Evolutionary conservation across 2,797 vertebrate genomes (phyloP).

Genomic region (Sebastes nivosus): DNA sequence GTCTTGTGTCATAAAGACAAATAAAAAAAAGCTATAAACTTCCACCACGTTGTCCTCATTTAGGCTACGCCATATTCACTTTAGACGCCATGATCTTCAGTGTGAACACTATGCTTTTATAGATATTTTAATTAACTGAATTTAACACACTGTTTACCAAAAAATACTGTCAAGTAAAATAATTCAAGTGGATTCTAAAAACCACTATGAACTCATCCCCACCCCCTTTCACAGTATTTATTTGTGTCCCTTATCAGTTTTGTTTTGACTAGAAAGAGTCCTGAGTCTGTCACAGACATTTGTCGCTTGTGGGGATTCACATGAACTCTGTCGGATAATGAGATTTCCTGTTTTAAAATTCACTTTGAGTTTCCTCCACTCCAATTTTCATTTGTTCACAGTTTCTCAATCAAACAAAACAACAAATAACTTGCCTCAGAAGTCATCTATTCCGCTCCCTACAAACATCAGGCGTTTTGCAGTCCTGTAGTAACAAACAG

Average conservation of each 20-base stretch:
- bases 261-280: not conserved
- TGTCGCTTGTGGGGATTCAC: not conserved
- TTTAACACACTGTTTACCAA: not conserved
- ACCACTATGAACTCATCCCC: not conserved
- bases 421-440: not conserved
- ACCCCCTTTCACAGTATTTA: not conserved
- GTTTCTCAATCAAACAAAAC: not conserved
- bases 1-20: not conserved
- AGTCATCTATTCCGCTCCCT: not conserved
- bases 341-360: not conserved
- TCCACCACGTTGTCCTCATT: not conserved
- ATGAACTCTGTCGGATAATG: not conserved
- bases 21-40: not conserved
- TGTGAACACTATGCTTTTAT: not conserved
- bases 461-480: not conserved
- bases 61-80: not conserved
- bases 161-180: not conserved
- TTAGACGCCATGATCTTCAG: not conserved
- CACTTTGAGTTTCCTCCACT: not conserved
- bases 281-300: not conserved
- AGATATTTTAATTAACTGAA: not conserved
- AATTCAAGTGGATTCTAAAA: not conserved
- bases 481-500: not conserved
- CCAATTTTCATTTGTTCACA: not conserved
- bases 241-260: not conserved